Base-by-base conservation (phyloP, 2,888 invertebrate species). In the Caradrina kadenii region DNA sequence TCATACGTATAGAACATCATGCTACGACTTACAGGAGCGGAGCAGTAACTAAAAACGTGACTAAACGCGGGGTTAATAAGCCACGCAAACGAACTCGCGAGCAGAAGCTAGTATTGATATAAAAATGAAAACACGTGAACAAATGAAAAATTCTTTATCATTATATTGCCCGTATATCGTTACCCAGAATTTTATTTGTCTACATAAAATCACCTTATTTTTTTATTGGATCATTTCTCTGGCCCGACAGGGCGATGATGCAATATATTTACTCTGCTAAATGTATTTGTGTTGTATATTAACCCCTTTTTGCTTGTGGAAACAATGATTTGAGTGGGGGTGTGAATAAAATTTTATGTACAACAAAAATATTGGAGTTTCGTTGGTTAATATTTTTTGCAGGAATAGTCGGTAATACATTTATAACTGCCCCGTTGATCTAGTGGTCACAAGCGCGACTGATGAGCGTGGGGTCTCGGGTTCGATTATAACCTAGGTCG, bases 261-360 rank as follows among this genome's bases (percentile, higher is more conserved):
- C 64, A 73, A 82, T 73, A 69, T 74, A 80, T 81, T 82, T 69
- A 76, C 80, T 13, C 54, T 58, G 31, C 50, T 72, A 73, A 79
- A 73, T 73, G 71, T 80, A 60, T 82, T 80, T 80, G 73, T 54
- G 22, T 10, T 63, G 69, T 71, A 2, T 55, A 54, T 64, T 53
- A 72, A 65, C 70, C 71, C 71, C 54, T 63, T 81, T 80, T 54
- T 42, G 54, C 62, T 65, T 70, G 61, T 73, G 69, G 54, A 74
- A 71, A 81, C 77, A 82, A 69, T 68, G 63, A 62, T 76, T 72
- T 54, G 39, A n/a, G 45, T 11, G 22, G 10, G 72, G 61, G 50
- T 45, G 19, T 10, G 39, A 60, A 49, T 52, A 8, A 58, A 60
- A 67, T 60, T n/a, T 76, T 73, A 63, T 54, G 11, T 17, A 7